A percentile compares a stretch with the other conserved stretches of the same genome.
Conservation (phyloP, 2,797 vertebrate genomes). For the Stomatorhinus walkeri region DNA sequence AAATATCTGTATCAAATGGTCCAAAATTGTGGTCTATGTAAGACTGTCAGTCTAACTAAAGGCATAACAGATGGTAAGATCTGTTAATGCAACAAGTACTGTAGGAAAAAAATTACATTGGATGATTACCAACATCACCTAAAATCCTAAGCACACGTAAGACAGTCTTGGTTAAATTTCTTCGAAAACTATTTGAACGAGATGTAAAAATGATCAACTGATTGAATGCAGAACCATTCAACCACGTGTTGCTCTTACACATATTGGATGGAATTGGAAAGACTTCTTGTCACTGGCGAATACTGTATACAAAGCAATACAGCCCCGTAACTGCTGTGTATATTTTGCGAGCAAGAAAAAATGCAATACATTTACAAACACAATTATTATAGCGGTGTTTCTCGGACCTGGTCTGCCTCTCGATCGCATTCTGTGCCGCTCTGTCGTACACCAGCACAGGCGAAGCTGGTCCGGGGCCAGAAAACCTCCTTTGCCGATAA, state of each 20-base stretch:
- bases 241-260: not conserved
- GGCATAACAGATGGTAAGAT: not conserved
- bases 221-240: not conserved
- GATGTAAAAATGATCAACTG: not conserved
- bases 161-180: not conserved
- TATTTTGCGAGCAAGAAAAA: not conserved
- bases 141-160: not conserved
- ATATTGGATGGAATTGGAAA: not conserved
- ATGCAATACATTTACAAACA: not conserved
- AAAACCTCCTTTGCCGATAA: not conserved
- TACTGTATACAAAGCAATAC: not conserved
- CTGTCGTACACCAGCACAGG: not conserved
- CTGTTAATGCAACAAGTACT: not conserved
- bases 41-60: not conserved
- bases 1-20: not conserved
- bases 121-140: not conserved
- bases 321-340: not conserved
- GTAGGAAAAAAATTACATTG: not conserved
- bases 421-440: not conserved
- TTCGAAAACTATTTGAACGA: not conserved
- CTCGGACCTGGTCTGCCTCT: not conserved
- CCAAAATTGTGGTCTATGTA: not conserved
- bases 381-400: not conserved
- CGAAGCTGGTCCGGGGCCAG: not conserved
- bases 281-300: not conserved